phyloP scores from a whole-genome alignment of 2,888 invertebrate species.

The Cyaniris semiargus region DNA sequence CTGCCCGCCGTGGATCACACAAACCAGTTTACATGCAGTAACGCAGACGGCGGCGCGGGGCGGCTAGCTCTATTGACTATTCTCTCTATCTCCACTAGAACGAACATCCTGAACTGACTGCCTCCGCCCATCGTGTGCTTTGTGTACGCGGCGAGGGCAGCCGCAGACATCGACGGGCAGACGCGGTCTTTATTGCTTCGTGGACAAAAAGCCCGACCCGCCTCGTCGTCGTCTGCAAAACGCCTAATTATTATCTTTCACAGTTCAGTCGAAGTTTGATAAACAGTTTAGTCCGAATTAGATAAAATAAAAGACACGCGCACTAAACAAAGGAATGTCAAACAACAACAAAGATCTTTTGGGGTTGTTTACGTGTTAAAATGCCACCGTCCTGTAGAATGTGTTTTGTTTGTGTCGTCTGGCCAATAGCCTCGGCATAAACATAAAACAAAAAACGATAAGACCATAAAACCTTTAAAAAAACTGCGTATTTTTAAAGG shows the following conservation, averaged over 20 bases:
- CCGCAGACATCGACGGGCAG: too few species aligned
- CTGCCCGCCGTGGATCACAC: too few species aligned
- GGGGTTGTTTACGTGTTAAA: not conserved
- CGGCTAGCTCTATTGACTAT: too few species aligned
- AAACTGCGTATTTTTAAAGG: not conserved
- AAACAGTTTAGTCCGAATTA: not conserved
- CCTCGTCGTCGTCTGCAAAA: too few species aligned
- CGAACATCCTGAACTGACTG: too few species aligned
- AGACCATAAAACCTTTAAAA: not conserved
- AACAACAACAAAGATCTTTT: not conserved
- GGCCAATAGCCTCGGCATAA: not conserved
- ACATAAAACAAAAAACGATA: not conserved
- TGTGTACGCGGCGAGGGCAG: too few species aligned
- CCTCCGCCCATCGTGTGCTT: too few species aligned
- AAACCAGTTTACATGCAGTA: too few species aligned
- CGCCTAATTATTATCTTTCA: not conserved
- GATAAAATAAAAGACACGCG: not conserved
- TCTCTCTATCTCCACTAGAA: too few species aligned
- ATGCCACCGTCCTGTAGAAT: slow-evolving; percentile 18
- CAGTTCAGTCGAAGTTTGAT: not conserved
- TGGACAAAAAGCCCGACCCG: too few species aligned
- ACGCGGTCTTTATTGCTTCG: too few species aligned
- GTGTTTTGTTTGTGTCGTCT: not conserved
- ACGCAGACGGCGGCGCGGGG: too few species aligned
- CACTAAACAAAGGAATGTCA: not conserved